Evolutionary conservation across 2,888 invertebrate genomes (phyloP).

Genomic region (Lamellibrachia satsuma): DNA sequence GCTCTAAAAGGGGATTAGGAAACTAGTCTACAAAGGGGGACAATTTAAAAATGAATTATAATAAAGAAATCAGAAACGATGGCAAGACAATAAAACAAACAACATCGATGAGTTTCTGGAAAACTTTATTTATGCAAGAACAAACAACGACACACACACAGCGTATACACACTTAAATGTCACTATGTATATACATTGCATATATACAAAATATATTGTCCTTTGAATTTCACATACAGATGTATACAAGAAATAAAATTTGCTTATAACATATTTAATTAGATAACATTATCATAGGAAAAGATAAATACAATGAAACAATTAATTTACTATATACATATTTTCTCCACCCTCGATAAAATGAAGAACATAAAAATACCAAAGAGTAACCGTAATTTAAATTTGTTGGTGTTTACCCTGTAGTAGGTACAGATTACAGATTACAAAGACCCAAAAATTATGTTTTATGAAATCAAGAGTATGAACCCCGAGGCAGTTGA

Average conservation of each 20-base stretch:
- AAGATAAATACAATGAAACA: neutral
- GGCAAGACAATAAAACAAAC: neutral
- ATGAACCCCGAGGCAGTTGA: too few species aligned
- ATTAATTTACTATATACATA: neutral
- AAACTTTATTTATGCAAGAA: neutral
- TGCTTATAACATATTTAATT: neutral
- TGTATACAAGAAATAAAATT: too few species aligned
- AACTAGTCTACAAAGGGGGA: neutral
- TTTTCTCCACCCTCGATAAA: neutral
- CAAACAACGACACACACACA: neutral
- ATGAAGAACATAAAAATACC: neutral
- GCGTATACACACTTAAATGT: neutral
- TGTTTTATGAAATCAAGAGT: neutral
- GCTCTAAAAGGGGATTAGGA: neutral
- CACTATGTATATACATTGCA: neutral
- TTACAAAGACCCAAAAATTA: neutral
- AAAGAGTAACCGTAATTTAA: neutral
- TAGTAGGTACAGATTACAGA: neutral
- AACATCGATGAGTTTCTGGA: neutral
- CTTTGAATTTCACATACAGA: neutral
- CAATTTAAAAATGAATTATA: neutral
- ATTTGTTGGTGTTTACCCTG: too few species aligned
- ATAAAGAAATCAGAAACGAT: neutral
- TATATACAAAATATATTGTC: neutral
- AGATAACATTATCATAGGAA: neutral